Evolutionary conservation across 2,888 invertebrate genomes (phyloP), one percentile per base, ranked within the genome.

Genomic region (Selenia dentaria): DNA sequence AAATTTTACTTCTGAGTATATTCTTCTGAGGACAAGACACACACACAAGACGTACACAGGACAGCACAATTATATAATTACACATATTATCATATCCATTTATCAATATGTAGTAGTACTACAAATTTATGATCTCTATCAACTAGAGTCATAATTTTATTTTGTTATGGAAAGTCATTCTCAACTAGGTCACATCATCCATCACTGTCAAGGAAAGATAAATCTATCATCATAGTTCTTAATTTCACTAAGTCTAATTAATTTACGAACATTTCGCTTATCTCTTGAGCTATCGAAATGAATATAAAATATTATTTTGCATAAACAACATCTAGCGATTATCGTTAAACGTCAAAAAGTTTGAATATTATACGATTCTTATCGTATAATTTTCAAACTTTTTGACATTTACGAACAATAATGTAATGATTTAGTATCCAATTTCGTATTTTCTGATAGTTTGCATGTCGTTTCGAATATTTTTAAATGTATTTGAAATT

Each of bases 151-250:
- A 16, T 38, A 33, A 44, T 35, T 34, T 32, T 29, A 50, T 48
- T 35, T 13, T 26, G 32, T 18, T 41, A 35, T 27, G 36, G 41
- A 16, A 39, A 41, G 42, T 48, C 48, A 36, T 51, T 49, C 46
- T 11, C 38, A 53, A 54, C 34, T 49, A 13, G 35, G 42, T 33
- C 32, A 29, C 32, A 28, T 45, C 59, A 62, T 72, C 59, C 35
- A 58, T 73, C 73, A 70, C 58, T 50, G 71, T 67, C 70, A 43
- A 1, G 20, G 34, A 42, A 59, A 58, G 59, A 66, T 65, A 65
- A 64, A 67, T 72, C 45, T 59, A 51, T 62, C 52, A 62, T 61
- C 32, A 29, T 28, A 31, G 36, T 54, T 40, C 29, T 49, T 29
- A 48, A 52, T 47, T 50, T 51, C 48, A 49, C 50, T 46, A 51